phyloP scores from a whole-genome alignment of 2,113 vertebrate species.

The Myotis davidii region DNA sequence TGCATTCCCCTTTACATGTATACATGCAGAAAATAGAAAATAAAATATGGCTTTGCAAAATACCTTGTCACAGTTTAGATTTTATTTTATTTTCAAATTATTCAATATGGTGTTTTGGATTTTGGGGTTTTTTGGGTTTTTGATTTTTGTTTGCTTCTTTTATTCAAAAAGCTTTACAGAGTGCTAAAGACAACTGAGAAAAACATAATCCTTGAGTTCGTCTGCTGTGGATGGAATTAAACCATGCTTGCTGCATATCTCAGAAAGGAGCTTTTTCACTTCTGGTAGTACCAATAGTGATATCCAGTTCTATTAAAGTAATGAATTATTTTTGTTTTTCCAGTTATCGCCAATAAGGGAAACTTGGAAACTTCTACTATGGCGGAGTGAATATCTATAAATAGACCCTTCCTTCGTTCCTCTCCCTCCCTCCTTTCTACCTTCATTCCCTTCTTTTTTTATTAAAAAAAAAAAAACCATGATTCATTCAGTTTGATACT shows the following conservation, averaged over 20 bases:
- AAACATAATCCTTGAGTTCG: conserved; percentile 32
- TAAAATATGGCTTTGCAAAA: conserved; percentile 19
- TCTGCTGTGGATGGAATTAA: conserved; percentile 11
- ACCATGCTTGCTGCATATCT: neutral
- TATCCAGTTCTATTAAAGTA: neutral
- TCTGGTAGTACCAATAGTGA: neutral
- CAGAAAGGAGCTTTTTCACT: neutral
- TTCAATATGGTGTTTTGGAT: neutral
- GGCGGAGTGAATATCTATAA: neutral
- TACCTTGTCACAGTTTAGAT: neutral
- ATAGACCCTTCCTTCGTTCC: neutral
- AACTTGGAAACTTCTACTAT: neutral
- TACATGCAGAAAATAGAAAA: conserved; percentile 1
- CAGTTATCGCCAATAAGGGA: neutral
- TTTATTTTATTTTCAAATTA: conserved; percentile 48
- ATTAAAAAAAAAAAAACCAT: neutral
- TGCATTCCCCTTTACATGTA: neutral
- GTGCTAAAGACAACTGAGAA: conserved; percentile 38
- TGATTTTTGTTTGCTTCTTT: neutral
- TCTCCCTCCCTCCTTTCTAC: fast-evolving
- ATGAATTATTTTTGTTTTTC: neutral
- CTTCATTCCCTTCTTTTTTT: neutral
- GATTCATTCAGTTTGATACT: neutral
- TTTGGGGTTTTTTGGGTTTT: neutral
- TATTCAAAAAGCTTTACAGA: neutral